phyloP scores from a whole-genome alignment of 2,797 vertebrate species.

The Betta splendens region DNA sequence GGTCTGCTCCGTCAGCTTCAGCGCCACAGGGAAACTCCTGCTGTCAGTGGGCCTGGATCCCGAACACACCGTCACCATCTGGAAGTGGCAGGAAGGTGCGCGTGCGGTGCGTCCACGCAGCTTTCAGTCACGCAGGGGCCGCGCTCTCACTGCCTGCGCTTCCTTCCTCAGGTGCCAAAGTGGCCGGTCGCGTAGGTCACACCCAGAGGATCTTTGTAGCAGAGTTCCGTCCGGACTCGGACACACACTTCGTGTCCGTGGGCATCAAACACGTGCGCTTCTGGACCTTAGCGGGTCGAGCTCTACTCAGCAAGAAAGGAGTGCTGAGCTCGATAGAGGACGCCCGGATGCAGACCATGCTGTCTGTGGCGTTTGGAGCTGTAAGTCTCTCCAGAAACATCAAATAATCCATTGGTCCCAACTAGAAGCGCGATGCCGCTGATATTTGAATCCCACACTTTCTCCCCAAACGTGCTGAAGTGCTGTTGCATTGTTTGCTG shows the following conservation, averaged over 20 bases:
- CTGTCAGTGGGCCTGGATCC: conserved; percentile 94
- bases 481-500: conserved; percentile 74
- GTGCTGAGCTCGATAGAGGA: conserved; percentile 92
- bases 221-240: conserved; percentile 97
- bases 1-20: conserved; percentile 96
- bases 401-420: neutral
- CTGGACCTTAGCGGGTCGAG: conserved; percentile 94
- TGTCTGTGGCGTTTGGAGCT: conserved; percentile 97
- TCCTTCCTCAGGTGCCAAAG: conserved; percentile 88
- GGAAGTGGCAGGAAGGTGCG: conserved; percentile 99
- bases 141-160: neutral
- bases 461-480: conserved; percentile 57
- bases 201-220: conserved; percentile 97
- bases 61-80: conserved; percentile 94
- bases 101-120: neutral
- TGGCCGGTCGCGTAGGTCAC: conserved; percentile 92
- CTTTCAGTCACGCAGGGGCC: neutral
- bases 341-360: conserved; percentile 97
- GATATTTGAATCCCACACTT: conserved; percentile 7
- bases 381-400: conserved; percentile 81
- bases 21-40: conserved; percentile 95
- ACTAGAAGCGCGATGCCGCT: neutral
- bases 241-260: conserved; percentile 98
- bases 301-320: conserved; percentile 95
- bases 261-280: conserved; percentile 97